Base-by-base conservation (phyloP, 2,888 invertebrate species). In the Lasioglossum leucozonium region DNA sequence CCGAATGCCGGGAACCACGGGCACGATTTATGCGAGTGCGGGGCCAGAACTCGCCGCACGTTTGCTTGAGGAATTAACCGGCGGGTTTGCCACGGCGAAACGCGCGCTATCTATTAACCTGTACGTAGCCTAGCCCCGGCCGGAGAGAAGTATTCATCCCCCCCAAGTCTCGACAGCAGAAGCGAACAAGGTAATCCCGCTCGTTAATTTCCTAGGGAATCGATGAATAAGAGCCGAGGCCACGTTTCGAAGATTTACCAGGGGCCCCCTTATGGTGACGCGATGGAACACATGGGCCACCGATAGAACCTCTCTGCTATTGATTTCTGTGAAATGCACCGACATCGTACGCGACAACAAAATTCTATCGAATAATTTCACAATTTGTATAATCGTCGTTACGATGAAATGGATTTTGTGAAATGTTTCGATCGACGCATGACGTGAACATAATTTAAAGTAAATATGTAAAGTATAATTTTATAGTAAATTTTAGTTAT, bases 1-100 rank as follows among this genome's bases (percentile, higher is more conserved):
- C n/a, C 58, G 26, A 22, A n/a, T 22, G 4, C 10, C 22, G 69
- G 5, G 16, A 67, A 77, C 72, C 76, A 34, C 67, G 67, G 13
- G 6, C 55, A 72, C 42, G 74, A 87, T 85, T 85, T 85, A 77
- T 72, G 72, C 34, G 13, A 37, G 13, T n/a, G 42, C 42, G 22
- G 22, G 42, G 37, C 42, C 67, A 62, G 13, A 69, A 69, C 79
- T 72, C 37, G 79, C 82, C 79, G 65, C 85, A 74, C 75, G 71
- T 82, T 86, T 79, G 80, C 86, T 65, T 6, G 75, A 75, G 80
- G 79, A 82, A 80, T 87, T 82, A 80, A 73, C 80, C 58, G 47
- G 51, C 51, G 55, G 73, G 67, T n/a, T 40, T 58, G n/a, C 79
- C 44, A n/a, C 22, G 77, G 42, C 84, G 72, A 75, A 75, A 72